A percentile compares a stretch with the other conserved stretches of the same genome.
These are phyloP conservation scores for Sitta europaea DNA, from an alignment of 2,113 vertebrate species.

Conservation along the genomic window DNA sequence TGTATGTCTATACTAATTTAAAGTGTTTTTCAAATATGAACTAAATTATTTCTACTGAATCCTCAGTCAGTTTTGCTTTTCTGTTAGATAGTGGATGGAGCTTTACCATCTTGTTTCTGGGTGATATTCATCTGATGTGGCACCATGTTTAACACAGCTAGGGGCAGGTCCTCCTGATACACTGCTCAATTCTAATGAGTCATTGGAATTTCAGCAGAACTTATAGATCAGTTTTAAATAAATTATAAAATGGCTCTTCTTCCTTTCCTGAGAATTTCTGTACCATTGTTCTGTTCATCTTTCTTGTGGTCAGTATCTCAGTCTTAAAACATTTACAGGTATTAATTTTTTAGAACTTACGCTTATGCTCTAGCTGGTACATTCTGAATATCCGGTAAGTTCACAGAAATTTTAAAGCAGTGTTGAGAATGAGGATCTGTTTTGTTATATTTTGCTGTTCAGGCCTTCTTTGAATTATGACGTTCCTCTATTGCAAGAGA, in stretches of 20 bases:
- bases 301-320: background rate
- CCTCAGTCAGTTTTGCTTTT: background rate
- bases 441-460: background rate
- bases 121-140: accelerated
- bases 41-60: background rate
- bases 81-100: background rate
- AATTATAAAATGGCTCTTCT: background rate
- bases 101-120: background rate
- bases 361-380: background rate
- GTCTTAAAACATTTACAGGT: background rate
- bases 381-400: background rate
- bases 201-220: background rate
- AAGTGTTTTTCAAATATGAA: background rate
- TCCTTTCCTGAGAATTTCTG: background rate
- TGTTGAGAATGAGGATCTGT: background rate
- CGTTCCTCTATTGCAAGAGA: background rate
- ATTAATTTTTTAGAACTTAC: background rate
- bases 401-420: background rate
- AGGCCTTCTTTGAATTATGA: background rate
- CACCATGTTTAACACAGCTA: background rate
- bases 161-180: background rate
- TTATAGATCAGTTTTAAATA: background rate
- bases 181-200: background rate
- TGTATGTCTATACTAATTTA: background rate
- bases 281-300: background rate